These are phyloP conservation scores for Augiades crinisus DNA, from an alignment of 2,888 invertebrate species.

Conservation along the genomic window DNA sequence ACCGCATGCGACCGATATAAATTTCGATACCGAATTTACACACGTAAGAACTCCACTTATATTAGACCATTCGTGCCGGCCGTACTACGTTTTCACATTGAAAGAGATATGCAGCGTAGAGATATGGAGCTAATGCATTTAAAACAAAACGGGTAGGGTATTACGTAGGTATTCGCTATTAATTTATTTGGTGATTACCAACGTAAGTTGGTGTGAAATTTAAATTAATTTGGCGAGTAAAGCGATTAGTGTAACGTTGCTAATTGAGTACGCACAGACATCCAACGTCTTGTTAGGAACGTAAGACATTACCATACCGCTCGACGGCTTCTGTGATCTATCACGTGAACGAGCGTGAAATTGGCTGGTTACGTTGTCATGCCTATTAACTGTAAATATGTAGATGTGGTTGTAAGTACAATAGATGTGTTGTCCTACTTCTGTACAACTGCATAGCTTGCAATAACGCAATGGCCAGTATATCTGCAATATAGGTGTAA, in stretches of 20 bases:
- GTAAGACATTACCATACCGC: constrained; percentile 20
- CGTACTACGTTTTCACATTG: constrained; percentile 12
- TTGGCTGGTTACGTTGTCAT: constrained; percentile 23
- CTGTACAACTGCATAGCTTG: too few relatives aligned
- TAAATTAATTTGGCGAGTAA: constrained; percentile 30
- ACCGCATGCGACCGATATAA: constrained; percentile 1
- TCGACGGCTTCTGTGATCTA: constrained; percentile 19
- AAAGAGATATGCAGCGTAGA: background rate
- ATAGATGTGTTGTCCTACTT: too few relatives aligned
- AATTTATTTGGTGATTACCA: constrained; percentile 17
- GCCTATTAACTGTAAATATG: constrained; percentile 21
- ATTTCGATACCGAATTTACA: constrained; percentile 1
- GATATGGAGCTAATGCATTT: background rate
- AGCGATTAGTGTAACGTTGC: constrained; percentile 30
- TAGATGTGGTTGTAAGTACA: too few relatives aligned
- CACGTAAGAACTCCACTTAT: background rate
- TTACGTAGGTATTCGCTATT: constrained; percentile 8
- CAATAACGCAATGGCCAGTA: too few relatives aligned
- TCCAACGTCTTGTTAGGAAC: constrained; percentile 13
- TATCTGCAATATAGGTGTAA: too few relatives aligned
- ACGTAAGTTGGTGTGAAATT: constrained; percentile 29
- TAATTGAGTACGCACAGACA: constrained; percentile 31
- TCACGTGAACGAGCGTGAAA: constrained; percentile 30
- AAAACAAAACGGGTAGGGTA: constrained; percentile 10
- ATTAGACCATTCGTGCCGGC: background rate